Percentiles rank a stretch among this genome's conserved stretches.
These are phyloP conservation scores for Nymphalis io DNA, from an alignment of 1,140 invertebrate species.

Conservation along the genomic window DNA sequence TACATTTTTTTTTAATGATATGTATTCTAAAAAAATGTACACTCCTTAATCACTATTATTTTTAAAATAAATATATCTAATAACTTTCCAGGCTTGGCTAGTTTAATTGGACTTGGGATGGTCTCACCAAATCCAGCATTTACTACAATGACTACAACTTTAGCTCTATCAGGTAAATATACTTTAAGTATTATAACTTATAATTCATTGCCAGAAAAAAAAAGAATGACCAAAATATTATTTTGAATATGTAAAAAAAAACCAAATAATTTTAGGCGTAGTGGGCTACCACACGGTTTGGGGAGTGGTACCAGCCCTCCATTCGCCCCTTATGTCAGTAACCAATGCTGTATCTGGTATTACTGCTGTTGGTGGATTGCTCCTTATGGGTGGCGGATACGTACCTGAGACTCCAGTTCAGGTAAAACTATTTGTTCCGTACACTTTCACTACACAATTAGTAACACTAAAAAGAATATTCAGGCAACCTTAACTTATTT, in stretches of 20 bases:
- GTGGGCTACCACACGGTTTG: constrained; percentile 96
- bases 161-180: constrained; percentile 86
- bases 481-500: no score
- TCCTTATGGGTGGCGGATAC: constrained; percentile 90
- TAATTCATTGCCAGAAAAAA: no score
- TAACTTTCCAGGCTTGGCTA: constrained; percentile 83
- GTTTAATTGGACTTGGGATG: constrained; percentile 86
- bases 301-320: constrained; percentile 94
- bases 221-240: no score
- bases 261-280: constrained; percentile 81
- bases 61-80: no score
- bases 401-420: constrained; percentile 82
- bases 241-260: no score
- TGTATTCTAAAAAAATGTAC: no score
- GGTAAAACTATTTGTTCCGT: constrained; percentile 42
- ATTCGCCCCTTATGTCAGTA: constrained; percentile 96
- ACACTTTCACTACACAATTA: no score
- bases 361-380: constrained; percentile 92
- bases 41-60: no score
- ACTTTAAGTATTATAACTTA: background rate
- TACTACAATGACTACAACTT: constrained; percentile 92
- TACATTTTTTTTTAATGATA: no score
- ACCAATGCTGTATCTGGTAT: constrained; percentile 96
- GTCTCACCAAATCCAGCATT: constrained; percentile 91
- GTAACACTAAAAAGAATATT: no score